Evolutionary conservation across 2,113 vertebrate species (phyloP).

Genomic region (Triplophysa rosa): DNA sequence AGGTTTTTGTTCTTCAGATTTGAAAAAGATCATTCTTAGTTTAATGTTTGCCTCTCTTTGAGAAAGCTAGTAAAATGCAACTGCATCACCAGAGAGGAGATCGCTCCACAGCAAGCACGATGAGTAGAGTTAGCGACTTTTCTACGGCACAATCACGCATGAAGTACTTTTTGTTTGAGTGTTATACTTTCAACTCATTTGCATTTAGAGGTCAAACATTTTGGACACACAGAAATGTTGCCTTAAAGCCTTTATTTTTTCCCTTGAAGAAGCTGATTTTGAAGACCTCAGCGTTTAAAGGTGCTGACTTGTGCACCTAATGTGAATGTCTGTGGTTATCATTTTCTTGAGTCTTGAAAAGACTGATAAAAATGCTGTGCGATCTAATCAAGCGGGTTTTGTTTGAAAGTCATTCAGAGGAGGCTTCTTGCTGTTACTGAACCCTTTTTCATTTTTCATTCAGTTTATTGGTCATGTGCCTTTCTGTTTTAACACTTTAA

Average conservation of each 20-base stretch:
- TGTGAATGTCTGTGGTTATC: neutral
- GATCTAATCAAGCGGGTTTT: constrained; percentile 1
- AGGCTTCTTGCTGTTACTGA: constrained; percentile 23
- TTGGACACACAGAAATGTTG: constrained; percentile 40
- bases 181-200: neutral
- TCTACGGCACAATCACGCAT: constrained; percentile 32
- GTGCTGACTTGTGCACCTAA: neutral
- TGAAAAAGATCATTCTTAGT: neutral
- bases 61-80: neutral
- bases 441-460: constrained; percentile 33
- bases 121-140: neutral
- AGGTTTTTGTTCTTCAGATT: constrained; percentile 22
- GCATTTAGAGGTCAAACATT: constrained; percentile 14
- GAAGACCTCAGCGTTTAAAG: neutral
- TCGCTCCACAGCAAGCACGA: neutral
- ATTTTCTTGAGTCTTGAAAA: constrained; percentile 18
- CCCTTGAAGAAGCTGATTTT: constrained; percentile 34
- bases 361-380: constrained; percentile 19
- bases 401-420: constrained; percentile 8
- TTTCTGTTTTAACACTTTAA: constrained; percentile 45
- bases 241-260: constrained; percentile 47
- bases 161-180: constrained; percentile 14
- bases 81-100: neutral
- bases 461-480: constrained; percentile 44
- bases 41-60: neutral